phyloP scores from a whole-genome alignment of 2,888 invertebrate species.

The Papilio protenor region DNA sequence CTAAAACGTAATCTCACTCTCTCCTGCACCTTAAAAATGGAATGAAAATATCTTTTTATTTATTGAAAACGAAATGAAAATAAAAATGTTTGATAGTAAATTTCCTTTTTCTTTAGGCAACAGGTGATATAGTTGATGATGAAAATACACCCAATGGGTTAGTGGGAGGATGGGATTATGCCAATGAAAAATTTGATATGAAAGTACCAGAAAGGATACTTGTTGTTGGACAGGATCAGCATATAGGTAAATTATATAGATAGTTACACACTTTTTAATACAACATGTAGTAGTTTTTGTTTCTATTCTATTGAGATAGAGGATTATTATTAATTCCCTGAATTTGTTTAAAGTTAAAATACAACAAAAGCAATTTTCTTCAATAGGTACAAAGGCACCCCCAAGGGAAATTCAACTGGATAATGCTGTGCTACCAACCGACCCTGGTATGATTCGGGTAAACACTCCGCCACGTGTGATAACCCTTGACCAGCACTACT shows the following conservation, averaged over 20 bases:
- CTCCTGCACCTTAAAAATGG: background rate
- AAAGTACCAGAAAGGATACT: constrained; percentile 97
- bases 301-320: background rate
- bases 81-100: background rate
- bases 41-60: background rate
- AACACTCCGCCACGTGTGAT: constrained; percentile 95
- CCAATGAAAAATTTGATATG: constrained; percentile 93
- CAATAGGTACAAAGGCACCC: constrained; percentile 91
- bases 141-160: constrained; percentile 86
- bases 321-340: background rate
- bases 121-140: constrained; percentile 87
- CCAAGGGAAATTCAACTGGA: constrained; percentile 94
- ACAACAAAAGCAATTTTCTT: background rate
- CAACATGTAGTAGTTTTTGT: background rate
- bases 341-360: background rate
- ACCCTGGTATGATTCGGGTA: constrained; percentile 90
- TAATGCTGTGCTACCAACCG: constrained; percentile 90
- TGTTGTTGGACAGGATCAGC: constrained; percentile 91
- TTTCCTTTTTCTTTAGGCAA: constrained; percentile 79
- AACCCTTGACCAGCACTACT: constrained; percentile 93
- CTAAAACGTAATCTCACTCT: no score
- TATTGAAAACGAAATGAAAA: background rate
- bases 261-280: constrained; percentile 18
- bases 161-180: constrained; percentile 86
- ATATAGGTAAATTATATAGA: constrained; percentile 74